Conservation (phyloP, 2,113 vertebrate genomes). For the Sisor rabdophorus region DNA sequence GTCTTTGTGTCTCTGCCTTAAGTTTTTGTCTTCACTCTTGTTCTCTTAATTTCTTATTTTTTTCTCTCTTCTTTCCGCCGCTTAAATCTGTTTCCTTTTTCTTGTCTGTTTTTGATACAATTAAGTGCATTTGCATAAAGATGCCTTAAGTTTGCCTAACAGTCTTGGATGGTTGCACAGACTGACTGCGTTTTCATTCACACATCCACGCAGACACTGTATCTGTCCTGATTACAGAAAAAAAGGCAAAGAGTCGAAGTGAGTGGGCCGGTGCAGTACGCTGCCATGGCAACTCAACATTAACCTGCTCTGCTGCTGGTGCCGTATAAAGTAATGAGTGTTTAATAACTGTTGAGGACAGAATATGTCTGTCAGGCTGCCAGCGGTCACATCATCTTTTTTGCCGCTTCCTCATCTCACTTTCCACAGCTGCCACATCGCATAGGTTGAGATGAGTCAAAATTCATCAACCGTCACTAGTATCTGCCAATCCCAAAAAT, state of each 20-base stretch:
- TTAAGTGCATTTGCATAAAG: slow-evolving; percentile 28
- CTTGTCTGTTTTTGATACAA: not conserved
- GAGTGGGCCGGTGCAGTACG: slow-evolving; percentile 53
- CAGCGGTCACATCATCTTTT: slow-evolving; percentile 4
- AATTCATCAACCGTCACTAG: not conserved
- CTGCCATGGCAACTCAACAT: slow-evolving; percentile 62
- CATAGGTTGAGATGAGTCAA: slow-evolving; percentile 18
- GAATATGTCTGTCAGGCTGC: slow-evolving; percentile 22
- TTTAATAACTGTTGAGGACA: slow-evolving; percentile 41
- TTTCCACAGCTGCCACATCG: not conserved
- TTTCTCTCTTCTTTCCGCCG: slow-evolving; percentile 16
- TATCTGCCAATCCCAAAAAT: not conserved
- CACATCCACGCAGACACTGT: slow-evolving; percentile 1
- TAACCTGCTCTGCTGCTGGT: slow-evolving; percentile 57
- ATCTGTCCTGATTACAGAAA: slow-evolving; percentile 13
- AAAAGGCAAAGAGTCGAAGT: slow-evolving; percentile 12
- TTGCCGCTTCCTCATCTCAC: not conserved
- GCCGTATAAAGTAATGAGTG: slow-evolving; percentile 49
- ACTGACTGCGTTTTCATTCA: not conserved
- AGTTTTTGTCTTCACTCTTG: not conserved
- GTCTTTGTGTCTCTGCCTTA: too few relatives aligned
- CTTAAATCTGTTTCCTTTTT: slow-evolving; percentile 10
- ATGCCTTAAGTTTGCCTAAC: slow-evolving; percentile 24
- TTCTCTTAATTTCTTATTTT: not conserved
- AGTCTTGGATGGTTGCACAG: slow-evolving; percentile 7